Evolutionary conservation across 2,888 invertebrate species (phyloP).

Genomic region (Pycnomerus fuliginosus): DNA sequence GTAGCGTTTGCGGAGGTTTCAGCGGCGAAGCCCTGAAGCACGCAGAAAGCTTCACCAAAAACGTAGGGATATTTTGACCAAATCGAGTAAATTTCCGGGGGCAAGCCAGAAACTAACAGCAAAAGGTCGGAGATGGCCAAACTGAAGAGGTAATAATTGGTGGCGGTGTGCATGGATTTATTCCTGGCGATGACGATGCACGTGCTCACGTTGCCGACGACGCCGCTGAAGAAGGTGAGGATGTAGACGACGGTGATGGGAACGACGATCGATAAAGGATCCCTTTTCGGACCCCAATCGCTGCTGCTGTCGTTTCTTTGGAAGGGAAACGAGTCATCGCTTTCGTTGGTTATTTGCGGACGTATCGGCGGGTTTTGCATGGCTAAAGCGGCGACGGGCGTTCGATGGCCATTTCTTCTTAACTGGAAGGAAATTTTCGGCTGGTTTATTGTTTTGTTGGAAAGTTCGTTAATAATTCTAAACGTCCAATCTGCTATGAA

Average conservation of each 20-base stretch:
- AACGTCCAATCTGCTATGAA: too few species aligned
- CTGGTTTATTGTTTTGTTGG: too few species aligned
- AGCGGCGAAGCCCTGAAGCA: conserved; percentile 67
- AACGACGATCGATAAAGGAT: conserved; percentile 56
- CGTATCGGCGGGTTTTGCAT: too few species aligned
- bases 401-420: too few species aligned
- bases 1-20: conserved; percentile 87
- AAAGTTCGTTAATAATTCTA: too few species aligned
- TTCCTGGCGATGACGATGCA: conserved; percentile 82
- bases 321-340: too few species aligned
- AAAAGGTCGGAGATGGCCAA: conserved; percentile 81
- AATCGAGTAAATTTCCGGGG: conserved; percentile 70
- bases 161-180: conserved; percentile 81
- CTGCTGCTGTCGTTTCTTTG: too few species aligned
- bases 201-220: conserved; percentile 80
- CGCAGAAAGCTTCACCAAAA: conserved; percentile 75
- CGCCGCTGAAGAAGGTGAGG: conserved; percentile 74
- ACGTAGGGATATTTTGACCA: conserved; percentile 72
- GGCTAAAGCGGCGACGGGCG: too few species aligned
- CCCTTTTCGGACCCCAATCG: conserved; percentile 20
- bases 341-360: too few species aligned
- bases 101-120: conserved; percentile 76
- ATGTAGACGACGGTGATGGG: conserved; percentile 75
- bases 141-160: conserved; percentile 81
- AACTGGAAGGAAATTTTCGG: too few species aligned